Conservation (phyloP, 53 echinoderm and acorn worm genomes). For the Apostichopus leukothele region DNA sequence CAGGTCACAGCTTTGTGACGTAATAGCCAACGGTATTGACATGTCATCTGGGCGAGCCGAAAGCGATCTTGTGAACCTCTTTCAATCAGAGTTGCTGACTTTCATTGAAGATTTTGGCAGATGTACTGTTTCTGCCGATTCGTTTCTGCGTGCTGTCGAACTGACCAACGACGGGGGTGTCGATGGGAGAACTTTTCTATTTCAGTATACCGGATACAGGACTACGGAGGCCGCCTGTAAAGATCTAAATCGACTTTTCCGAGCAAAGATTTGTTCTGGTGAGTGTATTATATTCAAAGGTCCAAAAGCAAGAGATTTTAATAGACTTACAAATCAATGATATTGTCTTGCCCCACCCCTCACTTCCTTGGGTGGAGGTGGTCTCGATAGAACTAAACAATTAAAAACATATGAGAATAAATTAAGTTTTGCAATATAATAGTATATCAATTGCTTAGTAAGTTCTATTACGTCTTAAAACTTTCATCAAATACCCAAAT, state of each 20-base stretch:
- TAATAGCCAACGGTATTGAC: not conserved
- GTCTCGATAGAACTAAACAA: too few species aligned
- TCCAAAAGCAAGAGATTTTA: too few species aligned
- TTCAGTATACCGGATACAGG: not conserved
- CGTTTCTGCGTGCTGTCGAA: not conserved
- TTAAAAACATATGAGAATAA: too few species aligned
- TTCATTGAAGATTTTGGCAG: not conserved
- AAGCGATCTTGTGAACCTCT: not conserved
- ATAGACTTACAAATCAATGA: too few species aligned
- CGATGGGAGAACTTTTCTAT: not conserved
- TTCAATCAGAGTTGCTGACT: not conserved
- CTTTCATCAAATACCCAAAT: too few species aligned
- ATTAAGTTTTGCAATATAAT: too few species aligned
- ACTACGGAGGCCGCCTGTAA: not conserved
- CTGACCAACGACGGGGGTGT: not conserved
- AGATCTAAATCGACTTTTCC: not conserved
- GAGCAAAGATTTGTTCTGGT: not conserved
- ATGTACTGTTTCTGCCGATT: not conserved
- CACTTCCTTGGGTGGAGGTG: too few species aligned
- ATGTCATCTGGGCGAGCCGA: not conserved
- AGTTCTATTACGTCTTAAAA: too few species aligned
- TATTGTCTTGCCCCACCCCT: too few species aligned
- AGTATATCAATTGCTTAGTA: too few species aligned
- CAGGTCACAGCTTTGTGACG: not conserved
- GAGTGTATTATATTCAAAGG: too few species aligned